These are phyloP conservation scores for Caenorhabditis japonica DNA, from an alignment of 2,888 invertebrate species.

Conservation along the genomic window DNA sequence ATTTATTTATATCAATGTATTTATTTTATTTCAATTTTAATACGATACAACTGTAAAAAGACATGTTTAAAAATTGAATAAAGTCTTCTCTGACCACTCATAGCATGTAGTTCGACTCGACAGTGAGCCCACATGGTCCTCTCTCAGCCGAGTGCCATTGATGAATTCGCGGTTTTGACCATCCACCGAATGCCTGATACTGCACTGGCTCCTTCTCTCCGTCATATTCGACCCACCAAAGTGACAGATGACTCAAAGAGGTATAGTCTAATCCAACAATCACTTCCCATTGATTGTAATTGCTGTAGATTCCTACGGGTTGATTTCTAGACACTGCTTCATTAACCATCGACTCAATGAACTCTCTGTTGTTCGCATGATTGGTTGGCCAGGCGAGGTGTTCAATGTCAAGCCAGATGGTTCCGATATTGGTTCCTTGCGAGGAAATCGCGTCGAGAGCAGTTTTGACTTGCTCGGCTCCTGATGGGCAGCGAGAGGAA, in stretches of 20 bases:
- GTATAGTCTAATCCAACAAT: slow-evolving; percentile 65
- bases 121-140: slow-evolving; percentile 60
- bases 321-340: slow-evolving; percentile 36
- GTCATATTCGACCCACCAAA: slow-evolving; percentile 68
- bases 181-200: slow-evolving; percentile 55
- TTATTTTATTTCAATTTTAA: too few relatives aligned
- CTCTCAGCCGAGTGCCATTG: slow-evolving; percentile 56
- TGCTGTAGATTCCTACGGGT: slow-evolving; percentile 62
- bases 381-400: slow-evolving; percentile 59
- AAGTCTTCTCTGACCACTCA: background rate
- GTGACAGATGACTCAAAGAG: slow-evolving; percentile 44
- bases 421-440: slow-evolving; percentile 43
- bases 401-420: slow-evolving; percentile 64
- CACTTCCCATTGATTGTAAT: slow-evolving; percentile 63
- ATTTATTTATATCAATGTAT: too few relatives aligned
- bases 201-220: slow-evolving; percentile 47
- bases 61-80: too few relatives aligned
- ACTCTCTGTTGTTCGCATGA: slow-evolving; percentile 54
- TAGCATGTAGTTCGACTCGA: slow-evolving; percentile 55
- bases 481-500: slow-evolving; percentile 45
- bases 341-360: slow-evolving; percentile 52
- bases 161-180: slow-evolving; percentile 57
- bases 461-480: slow-evolving; percentile 38
- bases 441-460: slow-evolving; percentile 32
- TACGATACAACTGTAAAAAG: too few relatives aligned